A percentile compares a stretch with the other conserved stretches of the same genome.
Evolutionary conservation across 1,140 invertebrate species (phyloP).

Genomic region (Macrocentrus cingulum): DNA sequence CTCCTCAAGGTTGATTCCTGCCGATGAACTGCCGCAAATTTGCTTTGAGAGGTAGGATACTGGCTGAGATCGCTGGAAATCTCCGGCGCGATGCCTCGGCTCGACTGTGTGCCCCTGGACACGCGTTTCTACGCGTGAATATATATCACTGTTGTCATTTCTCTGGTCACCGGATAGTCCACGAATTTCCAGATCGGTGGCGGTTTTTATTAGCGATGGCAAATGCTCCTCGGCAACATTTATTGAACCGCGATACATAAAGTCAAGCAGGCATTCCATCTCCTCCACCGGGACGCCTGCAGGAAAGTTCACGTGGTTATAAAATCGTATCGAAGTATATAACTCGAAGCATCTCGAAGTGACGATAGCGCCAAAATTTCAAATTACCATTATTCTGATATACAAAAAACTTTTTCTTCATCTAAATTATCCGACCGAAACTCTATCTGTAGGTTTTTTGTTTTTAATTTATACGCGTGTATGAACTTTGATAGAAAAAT

Average conservation of each 20-base stretch:
- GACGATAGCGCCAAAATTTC: no score
- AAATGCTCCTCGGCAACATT: constrained; percentile 69
- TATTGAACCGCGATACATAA: constrained; percentile 74
- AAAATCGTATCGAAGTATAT: no score
- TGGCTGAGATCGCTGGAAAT: constrained; percentile 42
- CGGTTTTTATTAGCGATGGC: constrained; percentile 68
- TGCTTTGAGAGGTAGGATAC: constrained; percentile 38
- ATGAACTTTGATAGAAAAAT: no score
- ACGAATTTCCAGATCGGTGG: constrained; percentile 67
- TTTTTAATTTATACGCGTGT: no score
- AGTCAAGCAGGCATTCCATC: constrained; percentile 71
- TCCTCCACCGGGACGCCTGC: constrained; percentile 65
- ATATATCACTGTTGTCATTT: constrained; percentile 38
- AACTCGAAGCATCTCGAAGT: no score
- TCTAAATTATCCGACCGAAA: no score
- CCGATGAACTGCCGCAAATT: constrained; percentile 33
- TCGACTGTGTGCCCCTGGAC: constrained; percentile 42
- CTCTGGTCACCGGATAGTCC: constrained; percentile 55
- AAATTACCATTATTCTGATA: no score
- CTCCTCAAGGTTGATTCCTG: constrained; percentile 50
- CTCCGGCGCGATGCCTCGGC: constrained; percentile 39
- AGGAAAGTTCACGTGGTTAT: no score
- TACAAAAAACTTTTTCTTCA: no score
- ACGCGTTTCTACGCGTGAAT: constrained; percentile 39
- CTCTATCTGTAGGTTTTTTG: no score